phyloP scores from a whole-genome alignment of 2,113 vertebrate genomes.

The Macroglossus sobrinus region DNA sequence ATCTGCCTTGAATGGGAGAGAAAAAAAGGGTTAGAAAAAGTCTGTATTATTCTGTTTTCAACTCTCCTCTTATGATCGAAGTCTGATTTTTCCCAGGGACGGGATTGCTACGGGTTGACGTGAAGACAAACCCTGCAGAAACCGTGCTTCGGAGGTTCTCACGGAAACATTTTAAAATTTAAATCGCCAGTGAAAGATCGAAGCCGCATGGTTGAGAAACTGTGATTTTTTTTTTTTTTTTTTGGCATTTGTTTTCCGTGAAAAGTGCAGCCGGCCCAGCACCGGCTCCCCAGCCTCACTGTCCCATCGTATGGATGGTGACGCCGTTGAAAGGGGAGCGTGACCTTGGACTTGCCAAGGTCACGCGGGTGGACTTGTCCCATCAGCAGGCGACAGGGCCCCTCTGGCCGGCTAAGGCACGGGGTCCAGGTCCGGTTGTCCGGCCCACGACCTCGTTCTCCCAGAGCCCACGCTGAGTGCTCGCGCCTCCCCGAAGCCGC shows the following conservation, averaged over 20 bases:
- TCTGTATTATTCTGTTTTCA: constrained; percentile 70
- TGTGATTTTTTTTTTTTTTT: neutral
- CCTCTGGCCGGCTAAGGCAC: fast-evolving
- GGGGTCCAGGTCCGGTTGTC: neutral
- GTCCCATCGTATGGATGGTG: fast-evolving
- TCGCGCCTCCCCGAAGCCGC: neutral
- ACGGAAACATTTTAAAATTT: constrained; percentile 71
- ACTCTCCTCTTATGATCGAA: constrained; percentile 63
- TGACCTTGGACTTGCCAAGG: neutral
- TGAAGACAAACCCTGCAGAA: neutral
- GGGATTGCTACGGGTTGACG: constrained; percentile 13
- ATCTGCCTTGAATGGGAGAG: constrained; percentile 67
- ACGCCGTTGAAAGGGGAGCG: neutral
- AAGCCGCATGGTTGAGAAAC: constrained; percentile 36
- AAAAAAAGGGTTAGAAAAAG: constrained; percentile 64
- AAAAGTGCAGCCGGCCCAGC: neutral
- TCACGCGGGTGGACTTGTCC: neutral
- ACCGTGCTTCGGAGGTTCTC: constrained; percentile 38
- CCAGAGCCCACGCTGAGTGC: neutral
- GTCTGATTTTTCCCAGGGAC: constrained; percentile 69
- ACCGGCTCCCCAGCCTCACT: neutral
- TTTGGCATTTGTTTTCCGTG: neutral
- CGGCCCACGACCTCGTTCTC: neutral
- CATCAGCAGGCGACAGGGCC: too few species aligned
- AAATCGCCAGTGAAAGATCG: constrained; percentile 65